Conservation (phyloP, 2,797 vertebrate species). For the Serranus cabrilla region DNA sequence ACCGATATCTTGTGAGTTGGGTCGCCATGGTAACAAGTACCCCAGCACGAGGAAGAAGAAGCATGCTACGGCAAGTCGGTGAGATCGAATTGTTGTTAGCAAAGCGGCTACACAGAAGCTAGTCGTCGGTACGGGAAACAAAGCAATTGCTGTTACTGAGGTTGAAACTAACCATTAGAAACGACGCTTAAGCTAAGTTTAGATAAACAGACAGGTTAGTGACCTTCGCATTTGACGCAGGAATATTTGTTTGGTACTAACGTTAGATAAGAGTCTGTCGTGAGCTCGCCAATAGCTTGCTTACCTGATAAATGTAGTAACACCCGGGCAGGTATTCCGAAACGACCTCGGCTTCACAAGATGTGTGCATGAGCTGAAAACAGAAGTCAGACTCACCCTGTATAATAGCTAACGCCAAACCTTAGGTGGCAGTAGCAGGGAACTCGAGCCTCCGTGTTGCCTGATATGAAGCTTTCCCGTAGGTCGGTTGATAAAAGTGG, state of each 20-base stretch:
- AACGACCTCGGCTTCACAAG: not conserved
- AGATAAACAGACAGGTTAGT: too few species aligned
- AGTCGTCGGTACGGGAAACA: not conserved
- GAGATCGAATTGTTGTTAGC: not conserved
- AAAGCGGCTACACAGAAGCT: not conserved
- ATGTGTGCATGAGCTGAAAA: not conserved
- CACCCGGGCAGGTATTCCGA: too few species aligned
- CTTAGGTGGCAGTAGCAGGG: not conserved
- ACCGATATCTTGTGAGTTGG: conserved; percentile 2
- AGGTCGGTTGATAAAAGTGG: not conserved
- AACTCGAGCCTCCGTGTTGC: conserved; percentile 23
- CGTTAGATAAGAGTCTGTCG: too few species aligned
- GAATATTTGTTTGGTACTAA: too few species aligned
- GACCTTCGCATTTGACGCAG: too few species aligned
- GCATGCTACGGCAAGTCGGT: conserved; percentile 54
- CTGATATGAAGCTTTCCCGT: conserved; percentile 46
- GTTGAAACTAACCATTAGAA: not conserved
- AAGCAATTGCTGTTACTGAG: fast-evolving
- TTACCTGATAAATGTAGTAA: conserved; percentile 29
- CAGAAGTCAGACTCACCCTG: too few species aligned
- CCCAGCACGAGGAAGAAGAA: not conserved
- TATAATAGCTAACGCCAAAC: not conserved
- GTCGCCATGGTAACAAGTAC: conserved; percentile 58
- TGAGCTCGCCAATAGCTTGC: not conserved
- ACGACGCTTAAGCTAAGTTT: not conserved